phyloP scores from a whole-genome alignment of 2,113 vertebrate genomes.

The Hipposideros armiger region DNA sequence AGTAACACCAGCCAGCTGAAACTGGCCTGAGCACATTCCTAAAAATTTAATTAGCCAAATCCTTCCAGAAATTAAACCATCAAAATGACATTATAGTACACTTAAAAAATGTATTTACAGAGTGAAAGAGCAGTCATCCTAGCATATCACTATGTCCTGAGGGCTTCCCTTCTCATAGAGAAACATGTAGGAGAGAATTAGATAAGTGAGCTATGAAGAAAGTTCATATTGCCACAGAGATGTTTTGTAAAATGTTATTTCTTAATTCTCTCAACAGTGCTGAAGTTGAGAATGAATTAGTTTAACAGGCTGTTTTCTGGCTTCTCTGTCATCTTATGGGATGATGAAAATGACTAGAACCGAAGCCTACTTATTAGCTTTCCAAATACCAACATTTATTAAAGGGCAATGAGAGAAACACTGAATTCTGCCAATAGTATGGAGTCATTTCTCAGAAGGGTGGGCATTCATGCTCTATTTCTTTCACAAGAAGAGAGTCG shows the following conservation, averaged over 20 bases:
- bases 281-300: conserved; percentile 25
- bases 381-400: background rate
- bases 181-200: conserved; percentile 50
- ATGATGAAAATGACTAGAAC: background rate
- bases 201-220: conserved; percentile 33
- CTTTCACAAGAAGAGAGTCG: background rate
- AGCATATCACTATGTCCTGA: conserved; percentile 53
- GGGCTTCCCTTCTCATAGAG: conserved; percentile 57
- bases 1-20: conserved; percentile 72
- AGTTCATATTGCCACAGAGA: conserved; percentile 60
- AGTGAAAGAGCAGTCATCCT: conserved; percentile 66
- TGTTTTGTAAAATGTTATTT: background rate
- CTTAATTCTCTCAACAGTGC: background rate
- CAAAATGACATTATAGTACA: conserved; percentile 80
- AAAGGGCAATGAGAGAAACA: background rate
- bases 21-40: conserved; percentile 53
- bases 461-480: background rate
- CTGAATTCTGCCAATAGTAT: background rate
- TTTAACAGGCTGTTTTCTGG: background rate
- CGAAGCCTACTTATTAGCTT: background rate
- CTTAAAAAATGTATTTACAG: conserved; percentile 77
- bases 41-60: conserved; percentile 82
- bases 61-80: conserved; percentile 82
- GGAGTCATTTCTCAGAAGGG: background rate
- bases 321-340: conserved; percentile 42